Evolutionary conservation across 2,888 invertebrate genomes (phyloP).

Genomic region (Lepidonotus clava): DNA sequence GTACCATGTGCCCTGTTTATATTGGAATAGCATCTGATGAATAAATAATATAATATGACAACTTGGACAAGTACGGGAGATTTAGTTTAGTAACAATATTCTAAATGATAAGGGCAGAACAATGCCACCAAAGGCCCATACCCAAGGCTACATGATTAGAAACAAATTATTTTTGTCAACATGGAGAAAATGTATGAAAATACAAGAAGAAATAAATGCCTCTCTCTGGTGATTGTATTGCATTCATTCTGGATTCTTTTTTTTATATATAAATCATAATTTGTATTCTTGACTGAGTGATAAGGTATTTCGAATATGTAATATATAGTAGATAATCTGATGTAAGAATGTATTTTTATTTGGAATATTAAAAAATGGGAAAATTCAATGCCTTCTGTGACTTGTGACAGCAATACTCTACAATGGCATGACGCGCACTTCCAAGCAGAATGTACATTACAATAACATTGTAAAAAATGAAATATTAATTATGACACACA

Average conservation of each 20-base stretch:
- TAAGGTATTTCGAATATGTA: too few species aligned
- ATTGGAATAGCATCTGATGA: background rate
- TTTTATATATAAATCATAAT: conserved; percentile 32
- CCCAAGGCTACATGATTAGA: background rate
- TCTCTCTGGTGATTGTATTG: conserved; percentile 27
- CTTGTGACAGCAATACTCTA: too few species aligned
- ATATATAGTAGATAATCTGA: too few species aligned
- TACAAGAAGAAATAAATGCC: background rate
- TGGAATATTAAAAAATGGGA: too few species aligned
- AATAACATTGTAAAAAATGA: too few species aligned
- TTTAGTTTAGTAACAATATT: too few species aligned
- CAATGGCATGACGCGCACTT: too few species aligned
- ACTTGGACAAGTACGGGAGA: background rate
- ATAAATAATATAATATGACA: background rate
- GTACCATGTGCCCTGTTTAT: background rate
- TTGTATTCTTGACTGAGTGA: conserved; percentile 37
- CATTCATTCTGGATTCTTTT: conserved; percentile 31
- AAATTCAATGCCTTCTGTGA: too few species aligned
- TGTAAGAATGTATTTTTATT: too few species aligned
- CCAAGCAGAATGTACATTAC: too few species aligned
- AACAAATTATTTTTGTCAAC: background rate
- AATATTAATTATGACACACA: too few species aligned
- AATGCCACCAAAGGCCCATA: background rate
- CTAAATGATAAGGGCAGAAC: too few species aligned
- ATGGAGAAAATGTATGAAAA: background rate